phyloP scores from a whole-genome alignment of 2,797 vertebrate species.

The Botia almorhae region DNA sequence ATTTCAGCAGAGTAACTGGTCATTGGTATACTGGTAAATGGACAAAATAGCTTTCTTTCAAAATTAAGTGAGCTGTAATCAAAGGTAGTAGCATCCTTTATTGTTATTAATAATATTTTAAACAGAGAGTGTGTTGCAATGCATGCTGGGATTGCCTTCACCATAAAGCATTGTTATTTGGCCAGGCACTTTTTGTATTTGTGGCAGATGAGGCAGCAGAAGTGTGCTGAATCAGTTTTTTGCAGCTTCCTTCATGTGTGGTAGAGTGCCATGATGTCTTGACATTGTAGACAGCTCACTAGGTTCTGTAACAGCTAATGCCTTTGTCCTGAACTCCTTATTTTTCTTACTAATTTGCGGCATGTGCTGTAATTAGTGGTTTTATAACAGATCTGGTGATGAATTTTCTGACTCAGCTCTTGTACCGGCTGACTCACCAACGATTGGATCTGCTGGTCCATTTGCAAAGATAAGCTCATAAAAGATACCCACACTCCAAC shows the following conservation, averaged over 20 bases:
- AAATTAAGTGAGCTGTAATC: neutral
- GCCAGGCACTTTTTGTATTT: too few relatives aligned
- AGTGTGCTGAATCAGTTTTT: too few relatives aligned
- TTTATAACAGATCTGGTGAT: constrained; percentile 16
- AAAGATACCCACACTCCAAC: constrained; percentile 6
- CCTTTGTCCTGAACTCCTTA: neutral
- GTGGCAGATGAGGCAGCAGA: too few relatives aligned
- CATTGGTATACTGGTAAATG: neutral
- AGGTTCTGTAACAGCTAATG: neutral
- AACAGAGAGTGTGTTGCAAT: neutral
- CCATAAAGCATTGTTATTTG: too few relatives aligned
- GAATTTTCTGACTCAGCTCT: constrained; percentile 2
- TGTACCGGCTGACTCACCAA: neutral
- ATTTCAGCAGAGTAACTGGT: too few relatives aligned
- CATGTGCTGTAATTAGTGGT: neutral
- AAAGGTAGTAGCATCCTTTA: neutral
- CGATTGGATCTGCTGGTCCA: neutral
- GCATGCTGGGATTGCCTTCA: too few relatives aligned
- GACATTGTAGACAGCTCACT: too few relatives aligned
- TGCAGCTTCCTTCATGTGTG: too few relatives aligned
- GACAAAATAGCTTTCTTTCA: neutral
- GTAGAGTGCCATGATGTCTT: too few relatives aligned
- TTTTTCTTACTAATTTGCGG: neutral
- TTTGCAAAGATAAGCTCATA: constrained; percentile 31
- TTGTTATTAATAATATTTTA: neutral